Evolutionary conservation across 2,888 invertebrate species (phyloP).

Genomic region (Pandemis heparana): DNA sequence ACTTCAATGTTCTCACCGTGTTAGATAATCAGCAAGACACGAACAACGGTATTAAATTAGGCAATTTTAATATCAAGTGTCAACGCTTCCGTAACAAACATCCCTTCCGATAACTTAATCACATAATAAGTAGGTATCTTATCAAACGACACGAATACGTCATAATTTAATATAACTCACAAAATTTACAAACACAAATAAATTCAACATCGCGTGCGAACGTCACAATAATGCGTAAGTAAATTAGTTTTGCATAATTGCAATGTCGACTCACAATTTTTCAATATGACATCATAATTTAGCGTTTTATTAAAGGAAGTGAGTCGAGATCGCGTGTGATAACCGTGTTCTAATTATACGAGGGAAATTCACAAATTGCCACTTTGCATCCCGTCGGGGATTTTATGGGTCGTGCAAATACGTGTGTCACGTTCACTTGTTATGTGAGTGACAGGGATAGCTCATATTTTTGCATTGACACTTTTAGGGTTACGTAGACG

Average conservation of each 20-base stretch:
- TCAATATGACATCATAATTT: constrained; percentile 34
- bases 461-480: too few species aligned
- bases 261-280: constrained; percentile 30
- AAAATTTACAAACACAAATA: constrained; percentile 11
- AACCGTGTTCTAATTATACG: constrained; percentile 54
- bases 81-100: not conserved
- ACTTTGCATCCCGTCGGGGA: constrained; percentile 47
- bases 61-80: not conserved
- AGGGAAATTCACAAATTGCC: constrained; percentile 54
- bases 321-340: constrained; percentile 56
- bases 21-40: too few species aligned
- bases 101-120: not conserved
- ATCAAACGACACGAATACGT: constrained; percentile 6
- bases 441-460: too few species aligned
- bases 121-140: not conserved
- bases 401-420: constrained; percentile 13
- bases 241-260: constrained; percentile 40
- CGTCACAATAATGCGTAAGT: constrained; percentile 29
- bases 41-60: too few species aligned
- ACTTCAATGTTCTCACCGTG: too few species aligned
- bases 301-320: constrained; percentile 35
- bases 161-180: constrained; percentile 22
- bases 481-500: too few species aligned
- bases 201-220: constrained; percentile 29
- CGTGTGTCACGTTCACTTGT: too few species aligned